Base-by-base conservation (phyloP, 2,888 invertebrate species). In the Ferrisia virgata region DNA sequence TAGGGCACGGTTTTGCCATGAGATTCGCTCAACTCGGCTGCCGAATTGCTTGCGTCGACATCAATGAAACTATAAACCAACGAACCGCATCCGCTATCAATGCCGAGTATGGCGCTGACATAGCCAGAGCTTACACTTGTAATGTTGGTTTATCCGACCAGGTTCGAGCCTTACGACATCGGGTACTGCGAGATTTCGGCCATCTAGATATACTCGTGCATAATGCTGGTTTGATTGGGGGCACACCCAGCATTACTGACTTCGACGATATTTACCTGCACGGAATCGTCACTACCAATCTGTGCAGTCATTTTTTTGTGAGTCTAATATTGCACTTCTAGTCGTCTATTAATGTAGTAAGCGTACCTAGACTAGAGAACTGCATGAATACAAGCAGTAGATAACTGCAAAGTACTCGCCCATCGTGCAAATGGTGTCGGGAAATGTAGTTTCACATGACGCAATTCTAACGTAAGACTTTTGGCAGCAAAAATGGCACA, bases 261-360 rank as follows among this genome's bases (percentile, higher is more conserved):
- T 80, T 85, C 39, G 80, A 84, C 36, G 86, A 86, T 72, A 80
- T 82, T 0, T 85, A 85, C 6, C 36, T 86, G 25, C 47, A 85
- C n/a, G 85, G 85, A n/a, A 79, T 86, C 13, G 76, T 86, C 84
- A 85, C 85, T 31, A 85, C 86, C 47, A 87, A 87, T 82, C 47
- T 86, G 43, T 82, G 86, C 2, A 86, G 86, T 43, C 85, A 86
- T 33, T 86, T 86, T 80, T 86, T 85, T 85, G 87, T 87, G 36
- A 86, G 86, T 85, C 5, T n/a, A n/a, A n/a, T n/a, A n/a, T n/a
- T n/a, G n/a, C n/a, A n/a, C n/a, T n/a, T n/a, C n/a, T n/a, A n/a
- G n/a, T n/a, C n/a, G n/a, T n/a, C n/a, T n/a, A n/a, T n/a, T n/a
- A n/a, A n/a, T n/a, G n/a, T n/a, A n/a, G n/a, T n/a, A 40, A 40